Conservation (phyloP, 2,113 vertebrate genomes). For the Dipodomys merriami region DNA sequence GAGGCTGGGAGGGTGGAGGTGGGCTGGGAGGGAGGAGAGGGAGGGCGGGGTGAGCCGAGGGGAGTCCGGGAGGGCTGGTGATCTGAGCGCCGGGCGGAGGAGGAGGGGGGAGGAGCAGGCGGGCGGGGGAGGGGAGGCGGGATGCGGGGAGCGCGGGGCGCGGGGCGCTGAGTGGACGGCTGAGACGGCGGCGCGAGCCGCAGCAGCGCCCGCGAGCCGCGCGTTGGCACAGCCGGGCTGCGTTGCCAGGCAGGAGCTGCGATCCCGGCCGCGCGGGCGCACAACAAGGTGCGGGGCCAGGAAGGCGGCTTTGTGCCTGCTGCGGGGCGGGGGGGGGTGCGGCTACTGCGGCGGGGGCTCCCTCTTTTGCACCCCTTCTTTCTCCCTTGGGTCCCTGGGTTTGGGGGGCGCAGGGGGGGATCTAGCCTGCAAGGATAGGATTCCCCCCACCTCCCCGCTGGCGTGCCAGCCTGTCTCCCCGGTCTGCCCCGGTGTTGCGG, state of each 20-base stretch:
- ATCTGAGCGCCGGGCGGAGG: background rate
- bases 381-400: background rate
- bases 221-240: slow-evolving; percentile 72
- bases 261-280: slow-evolving; percentile 75
- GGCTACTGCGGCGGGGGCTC: background rate
- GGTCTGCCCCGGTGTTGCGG: background rate
- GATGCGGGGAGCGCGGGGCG: slow-evolving; percentile 66
- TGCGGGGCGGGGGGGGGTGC: background rate
- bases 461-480: background rate
- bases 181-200: slow-evolving; percentile 74
- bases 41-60: slow-evolving; percentile 19
- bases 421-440: background rate
- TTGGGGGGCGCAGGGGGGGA: background rate
- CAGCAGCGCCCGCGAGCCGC: slow-evolving; percentile 68
- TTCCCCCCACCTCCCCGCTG: background rate
- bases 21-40: background rate
- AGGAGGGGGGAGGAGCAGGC: background rate
- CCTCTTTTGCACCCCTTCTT: background rate
- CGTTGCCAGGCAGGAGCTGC: slow-evolving; percentile 68
- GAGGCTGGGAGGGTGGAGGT: background rate
- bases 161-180: slow-evolving; percentile 74
- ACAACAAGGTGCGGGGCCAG: slow-evolving; percentile 76
- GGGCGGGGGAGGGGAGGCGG: slow-evolving; percentile 15
- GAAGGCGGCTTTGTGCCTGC: background rate
- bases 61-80: background rate